Evolutionary conservation across 2,797 vertebrate genomes (phyloP).

Genomic region (Echiichthys vipera): DNA sequence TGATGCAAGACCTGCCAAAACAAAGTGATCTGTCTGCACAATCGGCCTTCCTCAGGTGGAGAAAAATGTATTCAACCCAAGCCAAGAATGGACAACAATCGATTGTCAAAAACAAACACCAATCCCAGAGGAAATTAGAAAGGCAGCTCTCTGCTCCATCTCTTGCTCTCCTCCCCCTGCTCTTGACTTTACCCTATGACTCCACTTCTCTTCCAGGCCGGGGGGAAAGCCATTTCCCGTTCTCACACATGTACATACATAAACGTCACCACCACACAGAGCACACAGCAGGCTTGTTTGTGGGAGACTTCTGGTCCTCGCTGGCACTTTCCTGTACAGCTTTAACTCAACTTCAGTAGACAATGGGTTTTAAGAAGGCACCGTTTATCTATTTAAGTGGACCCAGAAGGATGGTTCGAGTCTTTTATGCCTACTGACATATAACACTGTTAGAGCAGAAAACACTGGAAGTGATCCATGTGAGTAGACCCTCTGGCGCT

Average conservation of each 20-base stretch:
- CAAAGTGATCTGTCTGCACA: slow-evolving; percentile 28
- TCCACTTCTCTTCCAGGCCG: slow-evolving; percentile 49
- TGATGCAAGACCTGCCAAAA: slow-evolving; percentile 34
- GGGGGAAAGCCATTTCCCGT: slow-evolving; percentile 68
- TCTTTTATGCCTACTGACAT: slow-evolving; percentile 21
- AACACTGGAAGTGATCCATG: slow-evolving; percentile 29
- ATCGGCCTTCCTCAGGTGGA: slow-evolving; percentile 19
- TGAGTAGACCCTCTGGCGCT: slow-evolving; percentile 42
- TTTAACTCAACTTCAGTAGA: slow-evolving; percentile 49
- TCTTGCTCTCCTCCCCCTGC: slow-evolving; percentile 21
- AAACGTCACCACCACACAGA: slow-evolving; percentile 55
- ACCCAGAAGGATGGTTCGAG: slow-evolving; percentile 21
- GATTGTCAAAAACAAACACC: slow-evolving; percentile 51
- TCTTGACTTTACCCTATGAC: slow-evolving; percentile 61
- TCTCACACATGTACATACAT: slow-evolving; percentile 72
- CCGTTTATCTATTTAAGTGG: slow-evolving; percentile 53
- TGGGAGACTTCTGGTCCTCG: slow-evolving; percentile 52
- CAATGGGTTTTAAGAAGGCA: slow-evolving; percentile 25
- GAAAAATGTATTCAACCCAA: slow-evolving; percentile 38
- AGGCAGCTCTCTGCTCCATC: slow-evolving; percentile 21
- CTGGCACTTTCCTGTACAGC: slow-evolving; percentile 48
- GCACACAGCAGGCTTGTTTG: slow-evolving; percentile 58
- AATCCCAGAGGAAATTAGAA: slow-evolving; percentile 50
- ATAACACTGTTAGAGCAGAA: slow-evolving; percentile 22
- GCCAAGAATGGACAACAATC: slow-evolving; percentile 46